Conservation (phyloP, 2,797 vertebrate genomes). For the Apogon talboti region DNA sequence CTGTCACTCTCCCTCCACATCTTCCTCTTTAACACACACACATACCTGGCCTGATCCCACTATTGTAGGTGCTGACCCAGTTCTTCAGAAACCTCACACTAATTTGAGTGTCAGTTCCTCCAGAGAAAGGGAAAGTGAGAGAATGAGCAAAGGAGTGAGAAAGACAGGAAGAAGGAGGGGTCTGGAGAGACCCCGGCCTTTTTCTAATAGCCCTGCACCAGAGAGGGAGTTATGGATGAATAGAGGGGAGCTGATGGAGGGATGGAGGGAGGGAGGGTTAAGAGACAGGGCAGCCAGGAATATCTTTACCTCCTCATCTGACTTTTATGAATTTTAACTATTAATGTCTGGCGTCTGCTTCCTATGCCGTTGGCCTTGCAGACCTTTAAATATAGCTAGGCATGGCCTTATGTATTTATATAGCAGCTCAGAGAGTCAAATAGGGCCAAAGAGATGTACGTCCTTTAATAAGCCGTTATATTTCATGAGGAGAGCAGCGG, state of each 20-base stretch:
- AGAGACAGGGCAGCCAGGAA: conserved; percentile 74
- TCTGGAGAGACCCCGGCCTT: conserved; percentile 47
- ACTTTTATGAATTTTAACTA: conserved; percentile 90
- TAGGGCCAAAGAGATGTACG: conserved; percentile 80
- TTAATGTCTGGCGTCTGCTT: conserved; percentile 79
- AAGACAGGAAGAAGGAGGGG: conserved; percentile 20
- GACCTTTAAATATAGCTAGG: conserved; percentile 74
- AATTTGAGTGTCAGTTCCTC: conserved; percentile 80
- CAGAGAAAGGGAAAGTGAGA: conserved; percentile 61
- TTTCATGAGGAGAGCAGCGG: conserved; percentile 81
- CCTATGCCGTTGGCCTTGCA: conserved; percentile 59
- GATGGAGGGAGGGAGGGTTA: conserved; percentile 57
- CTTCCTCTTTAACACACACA: conserved; percentile 38
- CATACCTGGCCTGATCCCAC: conserved; percentile 63
- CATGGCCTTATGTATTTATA: conserved; percentile 73
- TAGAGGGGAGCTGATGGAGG: conserved; percentile 35
- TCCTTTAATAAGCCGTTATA: conserved; percentile 86
- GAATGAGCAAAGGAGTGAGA: conserved; percentile 50
- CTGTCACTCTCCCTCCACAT: conserved; percentile 9
- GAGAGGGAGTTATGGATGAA: conserved; percentile 29
- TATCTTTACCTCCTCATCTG: conserved; percentile 86
- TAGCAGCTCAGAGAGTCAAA: conserved; percentile 75
- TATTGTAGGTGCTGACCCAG: conserved; percentile 79
- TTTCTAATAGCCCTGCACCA: conserved; percentile 70
- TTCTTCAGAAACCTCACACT: conserved; percentile 75